These are phyloP conservation scores for Reticulitermes lucifugus DNA, from an alignment of 2,888 invertebrate species.

Conservation along the genomic window DNA sequence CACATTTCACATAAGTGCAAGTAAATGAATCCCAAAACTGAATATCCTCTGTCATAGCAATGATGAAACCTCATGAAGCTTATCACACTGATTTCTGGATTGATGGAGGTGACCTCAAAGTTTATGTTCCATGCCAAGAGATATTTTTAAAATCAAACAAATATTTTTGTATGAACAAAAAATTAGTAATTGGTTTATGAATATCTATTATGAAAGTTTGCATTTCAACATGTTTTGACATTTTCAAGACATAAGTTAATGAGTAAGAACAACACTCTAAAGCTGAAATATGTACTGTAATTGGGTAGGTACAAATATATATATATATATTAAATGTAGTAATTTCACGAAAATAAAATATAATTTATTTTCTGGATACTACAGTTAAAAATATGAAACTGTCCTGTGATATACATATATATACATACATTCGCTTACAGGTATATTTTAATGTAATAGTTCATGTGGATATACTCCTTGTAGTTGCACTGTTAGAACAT, in stretches of 20 bases:
- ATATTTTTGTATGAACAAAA: background rate
- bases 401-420: background rate
- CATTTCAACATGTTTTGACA: background rate
- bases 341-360: background rate
- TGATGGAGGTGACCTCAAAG: background rate
- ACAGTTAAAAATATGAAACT: background rate
- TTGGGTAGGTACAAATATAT: too few relatives aligned
- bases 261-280: background rate
- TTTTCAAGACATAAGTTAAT: background rate
- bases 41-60: background rate
- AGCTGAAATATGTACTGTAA: background rate
- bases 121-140: background rate
- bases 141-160: background rate
- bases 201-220: background rate
- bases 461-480: slow-evolving; percentile 1
- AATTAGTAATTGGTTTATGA: background rate
- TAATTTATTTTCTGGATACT: slow-evolving; percentile 3
- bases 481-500: slow-evolving; percentile 7
- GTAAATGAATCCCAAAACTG: background rate
- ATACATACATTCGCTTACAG: background rate
- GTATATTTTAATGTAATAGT: background rate
- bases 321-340: background rate
- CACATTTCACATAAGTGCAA: background rate
- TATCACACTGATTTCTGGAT: background rate
- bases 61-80: too few relatives aligned